Base-by-base conservation (phyloP, 2,888 invertebrate species). In the Nemotelus pantherinus region DNA sequence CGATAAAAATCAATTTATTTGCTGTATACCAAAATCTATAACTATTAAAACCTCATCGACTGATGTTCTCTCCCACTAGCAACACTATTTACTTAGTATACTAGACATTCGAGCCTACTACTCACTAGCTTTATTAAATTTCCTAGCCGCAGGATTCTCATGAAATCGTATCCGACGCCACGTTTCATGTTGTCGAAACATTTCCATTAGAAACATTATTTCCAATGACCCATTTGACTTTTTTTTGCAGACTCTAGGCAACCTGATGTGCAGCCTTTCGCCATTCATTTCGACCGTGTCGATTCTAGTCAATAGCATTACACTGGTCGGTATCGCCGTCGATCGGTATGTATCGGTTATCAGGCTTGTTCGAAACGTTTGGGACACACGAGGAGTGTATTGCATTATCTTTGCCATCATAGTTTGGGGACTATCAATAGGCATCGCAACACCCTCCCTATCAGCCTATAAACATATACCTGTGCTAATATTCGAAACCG, bases 261-360 rank as follows among this genome's bases (percentile, higher is more conserved):
- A 83, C 25, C 83, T 88, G 58, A 82, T 89, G 85, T 91, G 91
- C 80, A 83, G 84, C 41, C 83, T 88, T 50, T 84, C 89, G 71
- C 90, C 91, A 2, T 88, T 88, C 81, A 81, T 87, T 1, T 89
- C 90, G 81, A 88, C 89, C 1, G 85, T 87, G 0, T 88, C 89
- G 2, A 86, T 90, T 55, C 82, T 90, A 53, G 88, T 87, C 2
- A 89, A 89, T 81, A 90, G 90, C 10, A 83, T 89, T 71, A 88
- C 89, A 1, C 83, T 91, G 39, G 86, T 90, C 9, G 87, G 88
- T 25, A 89, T 91, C 41, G 90, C 90, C 2, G 80, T 90, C 72
- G 90, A 91, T 82, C 86, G 90, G 71, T 91, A 90, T 80, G 85
- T 87, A 83, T 89, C 88, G 58, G 87, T 89, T 1, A 87, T 88